A percentile compares a stretch with the other conserved stretches of the same genome.
Conservation (phyloP, 1,140 invertebrate species). For the Cheumatopsyche charites region DNA sequence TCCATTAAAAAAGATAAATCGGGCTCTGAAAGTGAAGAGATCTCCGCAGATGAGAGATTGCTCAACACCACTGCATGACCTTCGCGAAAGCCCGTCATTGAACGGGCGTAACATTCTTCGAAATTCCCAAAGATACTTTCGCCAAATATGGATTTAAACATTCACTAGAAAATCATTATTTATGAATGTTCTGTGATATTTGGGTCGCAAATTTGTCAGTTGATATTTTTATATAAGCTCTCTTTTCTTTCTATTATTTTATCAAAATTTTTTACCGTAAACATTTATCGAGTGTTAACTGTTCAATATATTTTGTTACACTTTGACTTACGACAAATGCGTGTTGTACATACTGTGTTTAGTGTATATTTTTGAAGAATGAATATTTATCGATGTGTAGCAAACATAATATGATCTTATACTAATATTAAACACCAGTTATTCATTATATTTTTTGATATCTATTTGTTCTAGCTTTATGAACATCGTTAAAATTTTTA, state of each 20-base stretch:
- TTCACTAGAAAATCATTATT: neutral
- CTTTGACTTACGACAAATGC: too few species aligned
- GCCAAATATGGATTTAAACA: constrained; percentile 23
- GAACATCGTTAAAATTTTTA: too few species aligned
- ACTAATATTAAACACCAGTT: too few species aligned
- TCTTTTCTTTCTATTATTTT: neutral
- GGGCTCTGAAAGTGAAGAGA: constrained; percentile 60
- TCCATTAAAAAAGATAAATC: constrained; percentile 62
- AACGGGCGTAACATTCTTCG: constrained; percentile 51
- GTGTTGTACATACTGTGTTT: too few species aligned
- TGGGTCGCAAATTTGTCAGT: neutral
- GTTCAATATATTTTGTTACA: too few species aligned
- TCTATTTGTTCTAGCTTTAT: too few species aligned
- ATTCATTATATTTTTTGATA: too few species aligned
- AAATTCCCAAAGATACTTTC: constrained; percentile 30
- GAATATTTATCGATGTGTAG: too few species aligned
- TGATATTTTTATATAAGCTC: neutral
- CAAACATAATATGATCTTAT: too few species aligned
- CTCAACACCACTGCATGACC: constrained; percentile 59
- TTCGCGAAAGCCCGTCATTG: constrained; percentile 52
- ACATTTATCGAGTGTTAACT: too few species aligned
- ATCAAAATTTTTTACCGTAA: too few species aligned
- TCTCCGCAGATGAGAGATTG: constrained; percentile 58
- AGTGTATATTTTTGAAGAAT: too few species aligned
- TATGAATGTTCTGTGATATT: constrained; percentile 21